Evolutionary conservation across 1,140 invertebrate species (phyloP).

Genomic region (Scaptomyza montana): DNA sequence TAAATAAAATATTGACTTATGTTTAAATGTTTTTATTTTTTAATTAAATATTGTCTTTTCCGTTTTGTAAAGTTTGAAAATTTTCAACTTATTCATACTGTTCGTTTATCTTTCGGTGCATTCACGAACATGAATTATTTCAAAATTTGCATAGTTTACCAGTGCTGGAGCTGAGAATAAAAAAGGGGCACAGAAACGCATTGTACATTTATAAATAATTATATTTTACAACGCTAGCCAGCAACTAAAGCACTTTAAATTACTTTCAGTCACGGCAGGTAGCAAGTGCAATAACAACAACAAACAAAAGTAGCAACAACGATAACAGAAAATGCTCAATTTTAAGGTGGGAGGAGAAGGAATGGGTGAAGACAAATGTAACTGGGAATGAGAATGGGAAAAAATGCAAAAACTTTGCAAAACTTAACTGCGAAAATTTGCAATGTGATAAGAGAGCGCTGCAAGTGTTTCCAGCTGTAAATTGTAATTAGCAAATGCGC

Average conservation of each 20-base stretch:
- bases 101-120: neutral
- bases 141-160: constrained; percentile 40
- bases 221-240: constrained; percentile 33
- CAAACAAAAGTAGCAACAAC: constrained; percentile 22
- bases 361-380: neutral
- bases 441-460: constrained; percentile 39
- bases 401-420: constrained; percentile 32
- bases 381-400: neutral
- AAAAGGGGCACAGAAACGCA: neutral
- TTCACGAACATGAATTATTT: neutral
- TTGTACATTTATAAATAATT: constrained; percentile 46
- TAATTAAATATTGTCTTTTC: too few relatives aligned
- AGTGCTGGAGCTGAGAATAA: constrained; percentile 16
- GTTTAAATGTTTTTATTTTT: too few relatives aligned
- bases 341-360: neutral
- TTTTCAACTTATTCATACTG: neutral
- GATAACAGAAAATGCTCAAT: constrained; percentile 11
- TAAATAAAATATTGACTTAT: too few relatives aligned
- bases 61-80: too few relatives aligned
- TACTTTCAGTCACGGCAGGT: constrained; percentile 49
- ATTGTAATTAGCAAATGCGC: constrained; percentile 43
- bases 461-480: constrained; percentile 41
- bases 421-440: constrained; percentile 44
- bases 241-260: constrained; percentile 46
- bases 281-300: constrained; percentile 38